Evolutionary conservation across 1,140 invertebrate genomes (phyloP).

Genomic region (Drosophila triauraria): DNA sequence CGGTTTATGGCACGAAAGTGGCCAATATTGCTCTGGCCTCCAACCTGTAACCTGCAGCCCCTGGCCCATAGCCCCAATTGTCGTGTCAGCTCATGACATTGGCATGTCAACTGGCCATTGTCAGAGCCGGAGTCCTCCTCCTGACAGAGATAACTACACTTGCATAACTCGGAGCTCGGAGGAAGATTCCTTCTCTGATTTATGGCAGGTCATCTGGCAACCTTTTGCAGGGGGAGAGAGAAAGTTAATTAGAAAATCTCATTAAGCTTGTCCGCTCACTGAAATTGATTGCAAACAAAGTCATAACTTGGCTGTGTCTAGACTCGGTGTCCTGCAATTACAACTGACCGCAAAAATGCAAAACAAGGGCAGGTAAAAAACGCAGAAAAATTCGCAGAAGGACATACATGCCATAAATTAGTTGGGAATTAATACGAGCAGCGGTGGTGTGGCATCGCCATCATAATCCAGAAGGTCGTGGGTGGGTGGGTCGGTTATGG

Average conservation of each 20-base stretch:
- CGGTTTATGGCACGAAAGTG: slow-evolving; percentile 30
- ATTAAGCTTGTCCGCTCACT: slow-evolving; percentile 13
- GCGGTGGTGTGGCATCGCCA: slow-evolving; percentile 2
- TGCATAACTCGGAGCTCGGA: slow-evolving; percentile 17
- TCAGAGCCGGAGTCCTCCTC: slow-evolving; percentile 2
- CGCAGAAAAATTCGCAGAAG: slow-evolving; percentile 22
- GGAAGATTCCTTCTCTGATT: slow-evolving; percentile 11
- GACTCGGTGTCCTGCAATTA: neutral
- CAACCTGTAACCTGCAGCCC: neutral
- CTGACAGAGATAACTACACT: slow-evolving; percentile 37
- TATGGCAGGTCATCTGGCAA: slow-evolving; percentile 8
- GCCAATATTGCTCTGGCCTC: neutral
- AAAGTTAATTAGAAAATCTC: slow-evolving; percentile 22
- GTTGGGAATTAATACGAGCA: slow-evolving; percentile 13
- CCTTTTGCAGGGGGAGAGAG: neutral
- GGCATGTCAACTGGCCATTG: slow-evolving; percentile 52
- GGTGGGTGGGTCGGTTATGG: neutral
- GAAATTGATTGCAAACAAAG: slow-evolving; percentile 28
- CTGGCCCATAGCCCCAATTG: neutral
- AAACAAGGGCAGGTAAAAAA: neutral
- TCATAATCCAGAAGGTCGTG: slow-evolving; percentile 49
- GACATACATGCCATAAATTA: slow-evolving; percentile 53
- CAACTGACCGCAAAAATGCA: neutral
- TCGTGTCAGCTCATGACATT: slow-evolving; percentile 30
- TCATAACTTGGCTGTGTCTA: slow-evolving; percentile 27